Conservation (phyloP, 2,888 invertebrate species). For the Oeneis ivallda region DNA sequence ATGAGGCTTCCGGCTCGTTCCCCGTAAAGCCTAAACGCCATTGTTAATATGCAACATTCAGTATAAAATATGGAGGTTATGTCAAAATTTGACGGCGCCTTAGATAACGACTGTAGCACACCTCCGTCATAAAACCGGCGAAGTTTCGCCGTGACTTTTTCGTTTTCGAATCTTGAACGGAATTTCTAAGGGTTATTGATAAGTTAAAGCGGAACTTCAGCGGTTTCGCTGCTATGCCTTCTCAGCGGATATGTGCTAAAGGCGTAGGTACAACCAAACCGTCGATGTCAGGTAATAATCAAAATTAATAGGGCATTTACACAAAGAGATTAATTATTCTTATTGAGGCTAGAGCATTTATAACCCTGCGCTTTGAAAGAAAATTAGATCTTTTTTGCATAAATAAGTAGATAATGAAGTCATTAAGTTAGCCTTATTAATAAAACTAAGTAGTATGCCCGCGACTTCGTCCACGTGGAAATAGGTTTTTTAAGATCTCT, state of each 20-base stretch:
- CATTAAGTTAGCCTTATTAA: neutral
- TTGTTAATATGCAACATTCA: slow-evolving; percentile 56
- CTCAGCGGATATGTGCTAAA: too few species aligned
- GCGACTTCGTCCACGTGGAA: too few species aligned
- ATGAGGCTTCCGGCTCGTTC: slow-evolving; percentile 69
- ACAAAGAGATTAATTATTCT: slow-evolving; percentile 31
- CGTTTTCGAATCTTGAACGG: too few species aligned
- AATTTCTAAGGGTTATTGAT: too few species aligned
- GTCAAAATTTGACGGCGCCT: slow-evolving; percentile 54
- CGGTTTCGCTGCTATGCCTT: too few species aligned
- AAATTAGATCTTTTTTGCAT: neutral
- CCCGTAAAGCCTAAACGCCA: slow-evolving; percentile 61
- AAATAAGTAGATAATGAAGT: neutral
- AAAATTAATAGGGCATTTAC: slow-evolving; percentile 32
- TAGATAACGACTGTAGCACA: neutral
- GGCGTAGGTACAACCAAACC: too few species aligned
- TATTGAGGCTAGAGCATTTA: slow-evolving; percentile 21
- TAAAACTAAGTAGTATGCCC: neutral
- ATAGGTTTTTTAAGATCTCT: too few species aligned
- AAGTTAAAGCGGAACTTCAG: too few species aligned
- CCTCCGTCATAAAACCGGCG: too few species aligned
- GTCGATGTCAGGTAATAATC: slow-evolving; percentile 35
- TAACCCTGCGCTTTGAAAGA: neutral
- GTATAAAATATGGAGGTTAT: slow-evolving; percentile 62
- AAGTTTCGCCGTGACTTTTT: too few species aligned